A percentile compares a stretch with the other conserved stretches of the same genome.
These are phyloP conservation scores for Thumatha senex DNA, from an alignment of 2,888 invertebrate species.

Conservation along the genomic window DNA sequence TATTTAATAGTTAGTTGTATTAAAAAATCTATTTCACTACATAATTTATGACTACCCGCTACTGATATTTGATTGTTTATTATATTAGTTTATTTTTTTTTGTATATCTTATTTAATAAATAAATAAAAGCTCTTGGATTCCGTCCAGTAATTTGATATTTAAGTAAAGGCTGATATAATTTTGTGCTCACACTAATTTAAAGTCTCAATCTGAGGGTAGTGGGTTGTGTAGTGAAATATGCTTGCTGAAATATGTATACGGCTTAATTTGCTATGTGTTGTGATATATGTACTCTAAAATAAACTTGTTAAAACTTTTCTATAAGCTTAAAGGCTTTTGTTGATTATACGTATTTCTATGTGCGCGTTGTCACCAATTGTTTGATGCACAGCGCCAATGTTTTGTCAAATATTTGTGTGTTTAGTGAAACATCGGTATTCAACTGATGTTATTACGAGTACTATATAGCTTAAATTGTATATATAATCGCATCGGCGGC, in stretches of 20 bases:
- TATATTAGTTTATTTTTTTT: no score
- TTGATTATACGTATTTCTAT: conserved; percentile 61
- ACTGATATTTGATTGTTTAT: neutral
- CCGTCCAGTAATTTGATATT: conserved; percentile 27
- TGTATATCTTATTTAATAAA: neutral
- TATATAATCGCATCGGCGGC: conserved; percentile 28
- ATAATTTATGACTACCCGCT: neutral
- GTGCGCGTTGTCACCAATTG: conserved; percentile 40
- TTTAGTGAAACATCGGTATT: conserved; percentile 45
- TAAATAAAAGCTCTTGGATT: conserved; percentile 13
- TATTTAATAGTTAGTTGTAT: conserved; percentile 13
- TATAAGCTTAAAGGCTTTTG: conserved; percentile 62
- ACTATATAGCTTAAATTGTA: conserved; percentile 38
- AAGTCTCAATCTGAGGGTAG: neutral
- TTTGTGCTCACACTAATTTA: conserved; percentile 1
- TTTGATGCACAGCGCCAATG: conserved; percentile 37
- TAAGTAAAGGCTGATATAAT: conserved; percentile 1
- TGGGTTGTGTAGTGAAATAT: conserved; percentile 14
- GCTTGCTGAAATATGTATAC: conserved; percentile 53
- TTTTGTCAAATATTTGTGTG: conserved; percentile 39
- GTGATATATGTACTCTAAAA: conserved; percentile 65
- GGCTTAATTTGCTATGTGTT: conserved; percentile 72
- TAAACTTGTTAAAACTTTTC: conserved; percentile 41
- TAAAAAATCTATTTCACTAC: conserved; percentile 16
- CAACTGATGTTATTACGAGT: conserved; percentile 33